A percentile compares a stretch with the other conserved stretches of the same genome.
phyloP scores from a whole-genome alignment of 2,797 vertebrate species.

The Merluccius polli region DNA sequence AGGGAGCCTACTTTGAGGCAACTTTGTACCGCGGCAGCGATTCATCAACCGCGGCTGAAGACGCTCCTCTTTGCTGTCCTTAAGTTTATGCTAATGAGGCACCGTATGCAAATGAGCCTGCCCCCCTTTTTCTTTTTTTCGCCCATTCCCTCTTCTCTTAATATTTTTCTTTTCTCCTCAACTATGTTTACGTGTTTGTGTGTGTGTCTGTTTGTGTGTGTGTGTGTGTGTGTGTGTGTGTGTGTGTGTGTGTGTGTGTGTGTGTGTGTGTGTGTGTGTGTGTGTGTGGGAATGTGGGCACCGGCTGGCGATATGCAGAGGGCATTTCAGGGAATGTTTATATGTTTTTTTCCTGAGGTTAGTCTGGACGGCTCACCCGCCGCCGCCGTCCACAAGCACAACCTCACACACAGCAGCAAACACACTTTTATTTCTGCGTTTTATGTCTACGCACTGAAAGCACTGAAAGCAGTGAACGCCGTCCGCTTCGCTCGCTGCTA shows the following conservation, averaged over 20 bases:
- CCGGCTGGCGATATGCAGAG: background rate
- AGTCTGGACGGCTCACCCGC: background rate
- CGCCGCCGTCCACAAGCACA: conserved; percentile 18
- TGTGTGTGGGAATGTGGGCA: conserved; percentile 70
- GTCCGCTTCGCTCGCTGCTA: background rate
- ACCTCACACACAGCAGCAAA: background rate
- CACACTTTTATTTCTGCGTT: background rate
- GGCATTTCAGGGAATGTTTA: no score
- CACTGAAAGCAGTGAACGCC: background rate
- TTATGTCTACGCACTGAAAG: no score
- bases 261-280: no score
- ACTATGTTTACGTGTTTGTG: conserved; percentile 79
- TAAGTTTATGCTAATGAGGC: conserved; percentile 99
- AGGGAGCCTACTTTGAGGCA: conserved; percentile 85
- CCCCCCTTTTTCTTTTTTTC: conserved; percentile 71
- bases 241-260: background rate
- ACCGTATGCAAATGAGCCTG: conserved; percentile 95
- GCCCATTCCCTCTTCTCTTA: no score
- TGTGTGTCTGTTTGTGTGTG: conserved; percentile 32
- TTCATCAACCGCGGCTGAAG: conserved; percentile 94
- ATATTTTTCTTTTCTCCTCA: conserved; percentile 69
- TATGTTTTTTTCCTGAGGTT: background rate
- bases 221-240: background rate
- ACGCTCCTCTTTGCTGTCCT: conserved; percentile 90
- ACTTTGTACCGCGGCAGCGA: conserved; percentile 91